phyloP scores from a whole-genome alignment of 1,140 invertebrate genomes.

The Halyomorpha halys region DNA sequence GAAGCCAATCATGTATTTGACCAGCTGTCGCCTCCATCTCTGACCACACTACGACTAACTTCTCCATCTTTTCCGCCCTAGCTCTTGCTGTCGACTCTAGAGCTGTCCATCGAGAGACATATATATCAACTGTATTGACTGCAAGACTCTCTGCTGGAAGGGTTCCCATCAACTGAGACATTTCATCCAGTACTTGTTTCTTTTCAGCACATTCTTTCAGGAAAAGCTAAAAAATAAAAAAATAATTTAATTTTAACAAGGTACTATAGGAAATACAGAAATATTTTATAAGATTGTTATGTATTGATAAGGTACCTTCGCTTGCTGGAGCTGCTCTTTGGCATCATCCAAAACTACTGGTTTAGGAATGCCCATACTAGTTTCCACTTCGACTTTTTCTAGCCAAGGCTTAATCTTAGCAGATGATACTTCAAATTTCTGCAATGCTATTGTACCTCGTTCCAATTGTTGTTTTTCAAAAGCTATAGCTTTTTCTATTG shows the following conservation, averaged over 20 bases:
- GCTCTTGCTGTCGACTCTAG: slow-evolving; percentile 63
- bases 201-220: slow-evolving; percentile 41
- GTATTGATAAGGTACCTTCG: slow-evolving; percentile 27
- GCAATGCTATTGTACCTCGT: slow-evolving; percentile 71
- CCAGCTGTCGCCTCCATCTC: slow-evolving; percentile 60
- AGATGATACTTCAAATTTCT: slow-evolving; percentile 67
- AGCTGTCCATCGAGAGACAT: slow-evolving; percentile 64
- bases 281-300: too few relatives aligned
- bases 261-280: too few relatives aligned
- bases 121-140: slow-evolving; percentile 67
- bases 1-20: slow-evolving; percentile 62
- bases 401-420: slow-evolving; percentile 79
- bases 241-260: too few relatives aligned
- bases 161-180: slow-evolving; percentile 59
- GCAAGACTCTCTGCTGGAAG: slow-evolving; percentile 57
- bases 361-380: slow-evolving; percentile 54
- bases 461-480: slow-evolving; percentile 53
- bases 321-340: slow-evolving; percentile 56
- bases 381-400: slow-evolving; percentile 69
- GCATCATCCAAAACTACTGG: slow-evolving; percentile 68
- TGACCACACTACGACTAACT: slow-evolving; percentile 67
- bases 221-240: slow-evolving; percentile 34
- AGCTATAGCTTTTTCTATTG: slow-evolving; percentile 56
- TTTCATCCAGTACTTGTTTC: slow-evolving; percentile 46
- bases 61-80: slow-evolving; percentile 63